Conservation (phyloP, 1,140 invertebrate species). For the Drosophila pachea region DNA sequence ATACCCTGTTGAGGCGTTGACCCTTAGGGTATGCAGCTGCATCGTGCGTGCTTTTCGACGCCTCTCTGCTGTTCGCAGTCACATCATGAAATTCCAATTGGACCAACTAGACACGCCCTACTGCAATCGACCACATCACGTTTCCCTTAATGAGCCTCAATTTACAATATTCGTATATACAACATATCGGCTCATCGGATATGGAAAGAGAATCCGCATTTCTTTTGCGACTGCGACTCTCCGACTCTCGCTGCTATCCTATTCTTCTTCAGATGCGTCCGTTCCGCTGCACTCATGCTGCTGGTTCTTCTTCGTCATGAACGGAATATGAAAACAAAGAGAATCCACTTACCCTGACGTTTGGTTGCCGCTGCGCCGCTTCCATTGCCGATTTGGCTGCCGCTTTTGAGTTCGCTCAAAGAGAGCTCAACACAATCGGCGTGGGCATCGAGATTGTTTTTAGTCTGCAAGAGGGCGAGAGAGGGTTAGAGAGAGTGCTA, state of each 20-base stretch:
- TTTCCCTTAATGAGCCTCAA: too few relatives aligned
- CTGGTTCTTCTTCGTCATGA: too few relatives aligned
- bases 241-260: too few relatives aligned
- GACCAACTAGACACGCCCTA: too few relatives aligned
- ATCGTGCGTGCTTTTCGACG: slow-evolving; percentile 46
- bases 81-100: neutral
- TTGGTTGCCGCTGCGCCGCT: slow-evolving; percentile 23
- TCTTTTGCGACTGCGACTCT: too few relatives aligned
- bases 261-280: too few relatives aligned
- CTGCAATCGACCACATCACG: too few relatives aligned
- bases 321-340: neutral
- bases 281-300: too few relatives aligned
- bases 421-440: slow-evolving; percentile 74
- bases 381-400: slow-evolving; percentile 56
- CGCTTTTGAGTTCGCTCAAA: slow-evolving; percentile 68
- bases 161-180: too few relatives aligned
- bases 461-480: slow-evolving; percentile 54
- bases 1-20: too few relatives aligned
- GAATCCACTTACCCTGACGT: slow-evolving; percentile 63
- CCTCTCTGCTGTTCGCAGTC: slow-evolving; percentile 12
- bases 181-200: too few relatives aligned
- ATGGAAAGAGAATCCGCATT: too few relatives aligned
- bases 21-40: neutral
- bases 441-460: slow-evolving; percentile 77
- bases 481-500: slow-evolving; percentile 1